Percentiles rank a stretch among this genome's conserved stretches.
These are phyloP conservation scores for Cyprinodon variegatus DNA, from an alignment of 2,113 vertebrate species.

Conservation along the genomic window DNA sequence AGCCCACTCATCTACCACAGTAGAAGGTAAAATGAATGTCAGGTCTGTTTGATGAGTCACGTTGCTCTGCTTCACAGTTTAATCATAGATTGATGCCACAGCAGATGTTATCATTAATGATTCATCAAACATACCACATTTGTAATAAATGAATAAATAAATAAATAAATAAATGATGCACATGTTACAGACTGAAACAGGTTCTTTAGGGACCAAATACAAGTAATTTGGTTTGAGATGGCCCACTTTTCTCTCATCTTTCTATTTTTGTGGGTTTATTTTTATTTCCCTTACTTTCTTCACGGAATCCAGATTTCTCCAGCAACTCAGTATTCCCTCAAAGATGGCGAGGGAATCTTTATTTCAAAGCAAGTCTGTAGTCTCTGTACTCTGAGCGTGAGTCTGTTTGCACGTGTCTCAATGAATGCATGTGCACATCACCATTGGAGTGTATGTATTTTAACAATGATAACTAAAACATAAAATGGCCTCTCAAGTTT, in stretches of 20 bases:
- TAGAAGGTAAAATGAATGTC: background rate
- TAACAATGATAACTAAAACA: slow-evolving; percentile 28
- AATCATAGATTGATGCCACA: slow-evolving; percentile 1
- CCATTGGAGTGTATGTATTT: slow-evolving; percentile 1
- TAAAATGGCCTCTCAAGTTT: slow-evolving; percentile 38
- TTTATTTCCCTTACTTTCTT: slow-evolving; percentile 15
- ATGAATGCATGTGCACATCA: background rate
- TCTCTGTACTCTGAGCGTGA: slow-evolving; percentile 9
- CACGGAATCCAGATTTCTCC: slow-evolving; percentile 22
- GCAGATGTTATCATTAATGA: background rate
- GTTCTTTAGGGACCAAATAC: slow-evolving; percentile 7
- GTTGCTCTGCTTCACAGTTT: background rate
- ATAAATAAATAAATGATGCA: background rate
- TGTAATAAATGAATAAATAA: background rate
- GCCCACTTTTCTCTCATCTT: slow-evolving; percentile 3
- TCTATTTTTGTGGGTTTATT: slow-evolving; percentile 4
- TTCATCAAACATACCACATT: slow-evolving; percentile 4
- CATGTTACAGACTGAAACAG: slow-evolving; percentile 15
- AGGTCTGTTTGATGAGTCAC: background rate
- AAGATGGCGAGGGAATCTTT: slow-evolving; percentile 49
- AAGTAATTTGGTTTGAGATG: slow-evolving; percentile 21
- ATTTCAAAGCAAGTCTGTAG: slow-evolving; percentile 56
- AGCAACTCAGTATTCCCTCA: slow-evolving; percentile 29
- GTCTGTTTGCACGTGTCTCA: background rate
- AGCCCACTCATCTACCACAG: background rate